Evolutionary conservation across 2,797 vertebrate species (phyloP).

Genomic region (Acrossocheilus wenchowensis): DNA sequence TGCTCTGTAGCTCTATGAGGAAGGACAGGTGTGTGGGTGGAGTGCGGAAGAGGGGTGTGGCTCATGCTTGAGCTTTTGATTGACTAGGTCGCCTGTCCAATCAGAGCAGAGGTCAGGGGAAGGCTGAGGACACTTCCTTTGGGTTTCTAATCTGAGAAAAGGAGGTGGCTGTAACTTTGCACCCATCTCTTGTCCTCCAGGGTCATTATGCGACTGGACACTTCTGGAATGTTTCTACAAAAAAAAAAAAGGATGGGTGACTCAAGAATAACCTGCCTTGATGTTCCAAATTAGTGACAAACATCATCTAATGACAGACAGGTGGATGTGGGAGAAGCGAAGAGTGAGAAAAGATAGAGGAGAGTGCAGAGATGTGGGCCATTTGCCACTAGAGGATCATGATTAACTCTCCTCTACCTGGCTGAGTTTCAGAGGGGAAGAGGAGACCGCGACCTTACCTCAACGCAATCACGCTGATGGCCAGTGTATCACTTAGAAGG

Average conservation of each 20-base stretch:
- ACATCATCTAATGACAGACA: conserved; percentile 5
- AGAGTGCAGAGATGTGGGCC: conserved; percentile 2
- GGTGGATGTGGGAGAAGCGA: neutral
- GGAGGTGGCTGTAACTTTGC: conserved; percentile 24
- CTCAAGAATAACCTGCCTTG: neutral
- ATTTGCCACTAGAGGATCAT: conserved; percentile 25
- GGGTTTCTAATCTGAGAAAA: conserved; percentile 46
- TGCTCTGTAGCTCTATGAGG: conserved; percentile 66
- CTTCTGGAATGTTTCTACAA: conserved; percentile 24
- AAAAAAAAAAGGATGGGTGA: neutral
- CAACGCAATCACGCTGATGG: conserved; percentile 26
- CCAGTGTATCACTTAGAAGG: conserved; percentile 5
- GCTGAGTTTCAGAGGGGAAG: conserved; percentile 44
- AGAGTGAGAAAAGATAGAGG: neutral
- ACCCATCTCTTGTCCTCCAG: conserved; percentile 28
- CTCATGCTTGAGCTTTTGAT: conserved; percentile 27
- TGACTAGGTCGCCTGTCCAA: conserved; percentile 40
- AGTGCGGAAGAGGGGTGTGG: conserved; percentile 10
- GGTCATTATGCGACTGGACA: conserved; percentile 7
- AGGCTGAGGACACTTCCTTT: conserved; percentile 32
- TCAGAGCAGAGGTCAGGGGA: conserved; percentile 38
- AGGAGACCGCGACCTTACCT: conserved; percentile 50
- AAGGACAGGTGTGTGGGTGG: conserved; percentile 57
- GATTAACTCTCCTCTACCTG: conserved; percentile 42
- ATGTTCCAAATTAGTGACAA: conserved; percentile 2